Base-by-base conservation (phyloP, 2,888 invertebrate genomes). In the Drosophila quinaria region DNA sequence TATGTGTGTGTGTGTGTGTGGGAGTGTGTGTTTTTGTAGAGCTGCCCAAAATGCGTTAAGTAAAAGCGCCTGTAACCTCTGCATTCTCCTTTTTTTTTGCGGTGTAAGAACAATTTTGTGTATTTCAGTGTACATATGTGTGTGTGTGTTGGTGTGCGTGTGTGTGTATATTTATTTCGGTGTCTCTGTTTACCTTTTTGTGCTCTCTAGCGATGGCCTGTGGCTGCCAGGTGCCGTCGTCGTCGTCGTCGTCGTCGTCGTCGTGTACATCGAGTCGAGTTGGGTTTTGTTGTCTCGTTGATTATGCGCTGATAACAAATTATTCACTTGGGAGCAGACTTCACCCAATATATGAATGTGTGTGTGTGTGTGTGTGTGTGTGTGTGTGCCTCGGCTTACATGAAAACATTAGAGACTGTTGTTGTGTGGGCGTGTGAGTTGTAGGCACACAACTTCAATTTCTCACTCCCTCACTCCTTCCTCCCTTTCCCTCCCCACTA, bases 301-400 rank as follows among this genome's bases (percentile, higher is more conserved):
- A 90, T 90, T 91, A 91, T 90, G 89, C 81, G 86, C 86, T 87
- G 82, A 87, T 90, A 90, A 86, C 87, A 90, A 90, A 90, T 90
- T 91, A 90, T 91, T 87, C 90, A 87, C 87, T 74, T 75, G 91
- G 85, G 91, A 84, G 64, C 76, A 69, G 75, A 80, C 78, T 73
- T 78, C 90, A 80, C 64, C 83, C 87, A 69, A 82, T 66, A 68
- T 68, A 70, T 25, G 67, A 51, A 46, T 55, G 51, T 25, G 50
- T 52, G 29, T 42, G 17, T 46, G 15, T 46, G 39, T 51, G 19
- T 42, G 22, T 33, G 13, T 42, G 31, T 64, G 22, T 3, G 17
- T 42, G 22, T 33, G 51, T 62, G 47, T 66, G 70, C 64, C 22
- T 51, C 56, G 70, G 68, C 68, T 81, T 74, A 79, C 85, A 87